Evolutionary conservation across 2,113 vertebrate genomes (phyloP).

Genomic region (Pteropus alecto): DNA sequence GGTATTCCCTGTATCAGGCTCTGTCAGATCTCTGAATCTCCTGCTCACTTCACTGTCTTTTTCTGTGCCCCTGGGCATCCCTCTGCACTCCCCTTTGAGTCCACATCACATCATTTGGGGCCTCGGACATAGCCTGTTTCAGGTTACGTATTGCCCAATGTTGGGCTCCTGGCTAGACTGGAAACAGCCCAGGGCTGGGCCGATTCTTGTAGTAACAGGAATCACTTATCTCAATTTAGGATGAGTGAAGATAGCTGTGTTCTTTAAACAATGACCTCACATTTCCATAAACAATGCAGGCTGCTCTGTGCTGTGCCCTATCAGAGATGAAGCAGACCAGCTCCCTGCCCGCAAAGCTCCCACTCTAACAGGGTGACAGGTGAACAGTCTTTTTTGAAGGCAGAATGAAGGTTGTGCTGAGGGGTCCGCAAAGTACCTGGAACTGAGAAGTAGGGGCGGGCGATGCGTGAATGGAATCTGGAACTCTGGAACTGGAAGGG

Average conservation of each 20-base stretch:
- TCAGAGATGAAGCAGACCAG: neutral
- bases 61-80: neutral
- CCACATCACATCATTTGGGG: neutral
- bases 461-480: neutral
- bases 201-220: neutral
- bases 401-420: neutral
- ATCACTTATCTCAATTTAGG: neutral
- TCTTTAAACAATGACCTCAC: neutral
- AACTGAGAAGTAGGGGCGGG: neutral
- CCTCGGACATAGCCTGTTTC: neutral
- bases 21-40: neutral
- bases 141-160: neutral
- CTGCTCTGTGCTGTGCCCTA: neutral
- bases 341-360: too few species aligned
- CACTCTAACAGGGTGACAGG: neutral
- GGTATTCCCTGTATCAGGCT: neutral
- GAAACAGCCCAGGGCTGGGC: neutral
- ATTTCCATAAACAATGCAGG: neutral
- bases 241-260: neutral
- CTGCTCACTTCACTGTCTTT: neutral
- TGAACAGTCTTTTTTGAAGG: neutral
- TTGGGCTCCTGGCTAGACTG: neutral
- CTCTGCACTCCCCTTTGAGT: neutral
- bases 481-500: neutral
- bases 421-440: neutral